phyloP scores from a whole-genome alignment of 2,113 vertebrate species.

The Taxidea taxus region DNA sequence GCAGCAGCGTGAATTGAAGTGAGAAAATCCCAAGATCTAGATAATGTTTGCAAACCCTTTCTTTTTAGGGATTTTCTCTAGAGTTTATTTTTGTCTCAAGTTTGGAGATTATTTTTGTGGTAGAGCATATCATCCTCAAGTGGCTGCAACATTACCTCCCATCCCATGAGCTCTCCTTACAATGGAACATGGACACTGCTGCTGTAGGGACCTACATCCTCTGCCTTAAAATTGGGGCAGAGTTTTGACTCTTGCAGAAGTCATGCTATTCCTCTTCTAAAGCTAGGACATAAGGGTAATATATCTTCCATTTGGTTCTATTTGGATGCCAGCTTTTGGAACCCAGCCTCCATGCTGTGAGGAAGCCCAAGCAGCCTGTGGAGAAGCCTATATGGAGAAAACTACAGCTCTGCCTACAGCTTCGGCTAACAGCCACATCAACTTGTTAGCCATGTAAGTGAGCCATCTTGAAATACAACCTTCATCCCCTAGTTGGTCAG shows the following conservation, averaged over 20 bases:
- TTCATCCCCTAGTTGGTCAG: neutral
- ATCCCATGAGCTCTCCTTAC: neutral
- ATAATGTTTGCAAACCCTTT: neutral
- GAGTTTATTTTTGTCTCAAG: neutral
- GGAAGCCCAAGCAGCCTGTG: conserved; percentile 7
- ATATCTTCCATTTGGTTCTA: neutral
- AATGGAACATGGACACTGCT: neutral
- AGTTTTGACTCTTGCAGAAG: neutral
- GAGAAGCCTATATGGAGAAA: neutral
- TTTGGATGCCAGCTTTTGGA: neutral
- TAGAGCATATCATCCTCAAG: neutral
- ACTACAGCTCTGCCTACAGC: neutral
- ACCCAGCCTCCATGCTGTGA: neutral
- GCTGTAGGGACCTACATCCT: neutral
- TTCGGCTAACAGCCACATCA: neutral
- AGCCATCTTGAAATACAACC: neutral
- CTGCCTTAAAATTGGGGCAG: neutral
- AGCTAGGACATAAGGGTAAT: neutral
- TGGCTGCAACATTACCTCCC: neutral
- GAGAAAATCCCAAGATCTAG: neutral
- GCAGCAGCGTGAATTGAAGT: neutral
- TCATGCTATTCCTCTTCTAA: neutral
- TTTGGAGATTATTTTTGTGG: neutral
- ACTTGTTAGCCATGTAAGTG: neutral
- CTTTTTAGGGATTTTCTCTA: neutral